phyloP scores from a whole-genome alignment of 2,113 vertebrate genomes.

The Octodon degus region DNA sequence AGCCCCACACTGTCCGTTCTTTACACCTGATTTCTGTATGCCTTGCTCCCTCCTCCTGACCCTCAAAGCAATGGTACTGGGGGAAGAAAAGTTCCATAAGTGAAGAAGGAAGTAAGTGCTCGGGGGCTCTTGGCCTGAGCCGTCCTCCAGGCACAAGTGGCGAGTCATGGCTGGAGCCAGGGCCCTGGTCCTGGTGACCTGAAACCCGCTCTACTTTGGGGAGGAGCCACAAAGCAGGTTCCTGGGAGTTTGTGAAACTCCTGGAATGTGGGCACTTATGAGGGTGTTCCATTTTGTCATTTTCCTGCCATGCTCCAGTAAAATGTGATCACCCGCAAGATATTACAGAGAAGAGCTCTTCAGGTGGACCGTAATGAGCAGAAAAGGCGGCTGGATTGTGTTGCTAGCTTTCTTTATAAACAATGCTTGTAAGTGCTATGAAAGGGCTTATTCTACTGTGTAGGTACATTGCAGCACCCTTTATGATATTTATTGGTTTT shows the following conservation, averaged over 20 bases:
- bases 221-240: not conserved
- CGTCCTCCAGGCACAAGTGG: fast-evolving
- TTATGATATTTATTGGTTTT: conserved; percentile 22
- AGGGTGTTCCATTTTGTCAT: not conserved
- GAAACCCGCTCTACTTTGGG: not conserved
- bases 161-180: not conserved
- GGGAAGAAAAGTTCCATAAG: not conserved
- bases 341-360: not conserved
- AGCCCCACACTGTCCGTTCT: no score
- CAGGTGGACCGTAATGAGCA: not conserved
- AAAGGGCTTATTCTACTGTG: not conserved
- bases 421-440: not conserved
- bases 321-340: conserved; percentile 11
- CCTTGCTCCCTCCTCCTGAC: not conserved
- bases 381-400: conserved; percentile 4
- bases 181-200: not conserved
- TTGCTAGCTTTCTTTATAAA: not conserved
- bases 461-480: not conserved
- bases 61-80: not conserved
- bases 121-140: not conserved
- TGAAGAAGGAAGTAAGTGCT: not conserved
- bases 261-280: not conserved
- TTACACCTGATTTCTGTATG: not conserved
- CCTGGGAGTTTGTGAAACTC: not conserved
- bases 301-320: not conserved